Base-by-base conservation (phyloP, 1,140 invertebrate species). In the Lithobius niger region DNA sequence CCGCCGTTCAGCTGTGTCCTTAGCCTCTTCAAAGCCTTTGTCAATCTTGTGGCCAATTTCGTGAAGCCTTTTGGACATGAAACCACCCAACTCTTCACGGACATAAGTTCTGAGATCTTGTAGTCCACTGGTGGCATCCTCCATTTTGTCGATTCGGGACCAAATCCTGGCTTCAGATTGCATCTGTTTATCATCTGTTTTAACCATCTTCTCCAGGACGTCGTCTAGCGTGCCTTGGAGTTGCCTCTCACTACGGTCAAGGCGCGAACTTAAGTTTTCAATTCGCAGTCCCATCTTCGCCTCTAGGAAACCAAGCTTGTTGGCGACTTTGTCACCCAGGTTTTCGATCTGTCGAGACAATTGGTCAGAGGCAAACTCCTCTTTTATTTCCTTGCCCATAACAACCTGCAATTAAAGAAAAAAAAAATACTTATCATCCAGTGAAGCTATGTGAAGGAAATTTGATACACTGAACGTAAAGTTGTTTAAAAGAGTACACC, bases 301-400 rank as follows among this genome's bases (percentile, higher is more conserved):
- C 52, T 74, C 72, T n/a, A 70, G 61, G 52, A 66, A 69, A 15
- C 60, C 59, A 22, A 73, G 43, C 52, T 66, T 64, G 55, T 71
- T 68, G 28, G 62, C 69, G 4, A 73, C 50, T 27, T 70, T 64
- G 21, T 74, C 74, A 40, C 69, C 69, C 15, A 67, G 56, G 13
- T 60, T 60, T 56, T 74, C 71, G 3, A 27, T 24, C 19, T 50
- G 48, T 43, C 67, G 63, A 19, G 60, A 55, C 2, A 71, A 47
- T 44, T 72, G 67, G 1, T 71, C 72, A 19, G 57, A 65, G 0
- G 63, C 59, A n/a, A 73, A 59, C 48, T 74, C 71, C 49, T 71
- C 66, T 59, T 70, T 71, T 31, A 70, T 67, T 50, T 69, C 63
- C 56, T 67, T 66, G n/a, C 54, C 52, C 10, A 50, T 56, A 1